Base-by-base conservation (phyloP, 2,888 invertebrate genomes). In the Microctonus aethiopoides region DNA sequence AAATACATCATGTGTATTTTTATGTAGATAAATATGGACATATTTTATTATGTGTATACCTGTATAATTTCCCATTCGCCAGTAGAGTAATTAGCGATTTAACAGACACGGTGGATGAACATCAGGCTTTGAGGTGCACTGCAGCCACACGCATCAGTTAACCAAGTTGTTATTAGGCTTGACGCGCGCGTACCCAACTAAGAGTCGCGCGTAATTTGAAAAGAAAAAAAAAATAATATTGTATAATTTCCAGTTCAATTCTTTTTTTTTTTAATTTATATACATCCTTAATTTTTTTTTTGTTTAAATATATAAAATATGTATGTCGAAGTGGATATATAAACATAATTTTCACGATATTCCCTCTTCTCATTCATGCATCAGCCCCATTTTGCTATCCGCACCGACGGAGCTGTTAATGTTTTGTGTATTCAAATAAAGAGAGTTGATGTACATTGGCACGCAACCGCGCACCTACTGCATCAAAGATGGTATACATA, bases 341-440 rank as follows among this genome's bases (percentile, higher is more conserved):
- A 39, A 11, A 39, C 13, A 29, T 56, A 57, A 57, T 57, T 57
- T 60, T 51, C 6, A 7, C 13, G 32, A 52, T 41, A 51, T 64
- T 22, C 32, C 32, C 36, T 46, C 60, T 26, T 62, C 62, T 68
- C 56, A 32, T 62, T 46, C 46, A n/a, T 46, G n/a, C n/a, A n/a
- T n/a, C n/a, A n/a, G n/a, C n/a, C n/a, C n/a, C n/a, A n/a, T n/a
- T n/a, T n/a, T 22, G n/a, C 22, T 32, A 29, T 57, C 7, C 29
- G 63, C 64, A 56, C 57, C 20, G 64, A 66, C 62, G 67, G 61
- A 78, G 79, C 80, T 80, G 81, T 81, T 83, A 83, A 84, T 81
- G 84, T 81, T 84, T 84, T 82, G 83, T 83, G 81, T 82, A 84
- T 83, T 83, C 81, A 81, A 83, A 83, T 83, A 83, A 82, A 82